phyloP scores from a whole-genome alignment of 2,888 invertebrate genomes.

The Pseudoips prasinana region DNA sequence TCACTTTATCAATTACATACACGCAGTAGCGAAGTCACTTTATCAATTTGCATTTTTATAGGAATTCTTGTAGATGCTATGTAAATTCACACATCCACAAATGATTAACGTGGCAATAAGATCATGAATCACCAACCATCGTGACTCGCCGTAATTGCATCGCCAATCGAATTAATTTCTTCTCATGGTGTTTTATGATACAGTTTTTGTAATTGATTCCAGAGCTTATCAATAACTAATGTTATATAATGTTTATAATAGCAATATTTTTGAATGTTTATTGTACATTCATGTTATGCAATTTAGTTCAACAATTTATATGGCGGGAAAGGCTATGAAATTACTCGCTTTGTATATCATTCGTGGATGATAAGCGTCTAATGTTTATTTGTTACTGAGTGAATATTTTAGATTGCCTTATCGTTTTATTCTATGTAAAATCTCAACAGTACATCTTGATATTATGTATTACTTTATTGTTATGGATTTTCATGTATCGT shows the following conservation, averaged over 20 bases:
- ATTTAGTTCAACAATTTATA: conserved; percentile 16
- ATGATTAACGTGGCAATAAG: conserved; percentile 67
- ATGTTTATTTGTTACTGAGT: conserved; percentile 13
- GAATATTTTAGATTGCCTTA: conserved; percentile 14
- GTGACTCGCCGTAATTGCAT: conserved; percentile 78
- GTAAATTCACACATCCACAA: conserved; percentile 60
- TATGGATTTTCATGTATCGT: too few species aligned
- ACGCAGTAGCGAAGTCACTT: conserved; percentile 12
- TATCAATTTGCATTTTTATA: conserved; percentile 54
- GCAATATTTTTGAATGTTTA: conserved; percentile 34
- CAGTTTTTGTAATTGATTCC: conserved; percentile 75
- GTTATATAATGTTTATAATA: conserved; percentile 41
- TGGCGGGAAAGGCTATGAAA: conserved; percentile 7
- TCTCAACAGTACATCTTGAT: too few species aligned
- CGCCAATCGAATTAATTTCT: conserved; percentile 77
- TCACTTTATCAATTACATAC: too few species aligned
- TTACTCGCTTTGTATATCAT: conserved; percentile 18
- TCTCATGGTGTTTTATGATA: conserved; percentile 68
- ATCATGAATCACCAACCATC: conserved; percentile 69
- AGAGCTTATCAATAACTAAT: conserved; percentile 54
- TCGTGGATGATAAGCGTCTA: conserved; percentile 18
- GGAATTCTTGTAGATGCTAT: conserved; percentile 53
- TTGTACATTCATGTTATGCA: conserved; percentile 17
- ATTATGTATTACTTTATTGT: too few species aligned
- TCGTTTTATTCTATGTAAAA: conserved; percentile 1